Evolutionary conservation across 2,797 vertebrate species (phyloP), one percentile per base, ranked within the genome.

Genomic region (Sebastiscus tertius): DNA sequence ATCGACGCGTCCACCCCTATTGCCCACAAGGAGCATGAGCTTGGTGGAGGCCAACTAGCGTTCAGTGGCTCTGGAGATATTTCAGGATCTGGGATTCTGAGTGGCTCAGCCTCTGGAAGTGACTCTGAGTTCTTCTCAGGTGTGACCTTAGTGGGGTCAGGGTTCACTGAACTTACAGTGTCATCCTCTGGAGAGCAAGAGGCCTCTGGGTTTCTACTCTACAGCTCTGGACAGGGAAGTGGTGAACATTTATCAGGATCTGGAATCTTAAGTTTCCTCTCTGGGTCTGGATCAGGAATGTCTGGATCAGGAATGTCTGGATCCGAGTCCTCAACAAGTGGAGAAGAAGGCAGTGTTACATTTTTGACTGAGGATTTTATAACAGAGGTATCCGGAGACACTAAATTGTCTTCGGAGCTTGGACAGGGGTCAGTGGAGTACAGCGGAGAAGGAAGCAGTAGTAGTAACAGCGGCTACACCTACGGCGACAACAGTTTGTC

Each of bases 221-320:
- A 96, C 79, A 96, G 95, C 36, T 96, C 96, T 83, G 96, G 94
- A 80, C 92, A 94, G 36, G 90, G 79, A 56, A 96, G 96, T 84
- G 95, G 93, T 81, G 96, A 88, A 83, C 93, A 95, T 77, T 52
- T 96, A 66, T 90, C 87, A 29, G 81, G 88, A 71, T 85, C 64
- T 73, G 84, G 95, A 49, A 87, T 89, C 52, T 95, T 93, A 70
- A 84, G 76, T n/a, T 83, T 80, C 18, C 2, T 55, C 20, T 97
- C 97, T 80, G 96, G 94, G 4, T 96, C 95, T 75, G 96, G 92
- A 85, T 79, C 87, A 3, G 95, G 94, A 46, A 85, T 83, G 12
- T 89, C 82, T 83, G 83, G 39, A 59, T 84, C 64, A 4, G 95
- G 93, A 26, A 83, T 82, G 18, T 86, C 78, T 56, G 80, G 91